Evolutionary conservation across 1,140 invertebrate genomes (phyloP), one percentile per base, ranked within the genome.

Genomic region (Drosophila sturtevanti): DNA sequence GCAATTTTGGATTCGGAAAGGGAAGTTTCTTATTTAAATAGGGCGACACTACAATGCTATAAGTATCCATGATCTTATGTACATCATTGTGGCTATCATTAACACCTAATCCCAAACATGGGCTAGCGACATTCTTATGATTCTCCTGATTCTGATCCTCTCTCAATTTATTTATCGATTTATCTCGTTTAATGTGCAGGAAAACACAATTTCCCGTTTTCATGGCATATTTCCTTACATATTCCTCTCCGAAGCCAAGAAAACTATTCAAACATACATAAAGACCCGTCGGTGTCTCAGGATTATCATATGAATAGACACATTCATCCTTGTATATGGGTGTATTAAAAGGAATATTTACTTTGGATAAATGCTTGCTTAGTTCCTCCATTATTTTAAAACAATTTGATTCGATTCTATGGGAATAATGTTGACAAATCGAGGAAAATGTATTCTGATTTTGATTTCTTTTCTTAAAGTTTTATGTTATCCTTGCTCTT

Each of bases 251-350:
- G 74, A 99, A 95, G 2, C 98, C 97, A 24, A 97, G 92, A 89
- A 98, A 99, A 22, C 95, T 96, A 18, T 95, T 95, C 73, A 99
- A 93, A 89, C 97, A 98, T 14, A 99, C 94, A 90, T 97, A 99
- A 2, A 99, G 93, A 0, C 98, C 99, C 41, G 95, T 95, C 54
- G 96, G 94, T 68, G 94, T 95, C 93, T 99, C 98, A 89, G 98
- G 98, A 90, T 96, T 97, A 92, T 99, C 98, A 93, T 98, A 99
- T 7, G 97, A 99, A 92, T 96, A 99, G 56, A 98, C 96, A 94
- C 98, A 99, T 93, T 99, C 98, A 93, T 99, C 98, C 93, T 99
- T 99, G 92, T 98, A 98, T n/a, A 99, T 94, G 92, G 81, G 75
- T n/a, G 76, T 52, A 63, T 64, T 79, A 51, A 77, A 76, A 16